Conservation (phyloP, 1,140 invertebrate genomes). For the Drosophila aff. region DNA sequence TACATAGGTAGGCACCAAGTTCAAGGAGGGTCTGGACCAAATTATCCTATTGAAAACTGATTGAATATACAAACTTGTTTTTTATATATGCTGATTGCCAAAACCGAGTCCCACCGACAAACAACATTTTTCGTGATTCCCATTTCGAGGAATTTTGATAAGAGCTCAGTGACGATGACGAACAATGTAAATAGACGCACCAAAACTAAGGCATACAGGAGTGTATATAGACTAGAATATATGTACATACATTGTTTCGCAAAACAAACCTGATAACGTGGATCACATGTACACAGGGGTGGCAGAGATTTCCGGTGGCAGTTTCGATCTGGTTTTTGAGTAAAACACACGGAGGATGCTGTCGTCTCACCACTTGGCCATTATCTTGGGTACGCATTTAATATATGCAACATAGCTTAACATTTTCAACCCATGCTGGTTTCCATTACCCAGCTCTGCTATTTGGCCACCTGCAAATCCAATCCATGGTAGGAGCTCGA, state of each 20-base stretch:
- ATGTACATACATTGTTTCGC: not conserved
- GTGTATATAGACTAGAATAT: not conserved
- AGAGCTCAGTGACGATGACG: slow-evolving; percentile 21
- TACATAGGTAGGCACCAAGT: too few species aligned
- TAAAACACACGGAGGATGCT: slow-evolving; percentile 40
- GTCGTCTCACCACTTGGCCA: slow-evolving; percentile 38
- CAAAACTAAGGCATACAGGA: not conserved
- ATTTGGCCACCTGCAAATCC: slow-evolving; percentile 31
- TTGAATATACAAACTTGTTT: not conserved
- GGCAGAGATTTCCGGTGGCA: slow-evolving; percentile 18
- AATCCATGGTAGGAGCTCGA: slow-evolving; percentile 5
- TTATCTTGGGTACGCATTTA: slow-evolving; percentile 46
- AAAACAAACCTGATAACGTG: slow-evolving; percentile 40
- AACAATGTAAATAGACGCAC: slow-evolving; percentile 24
- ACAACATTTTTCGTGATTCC: not conserved
- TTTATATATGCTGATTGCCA: not conserved
- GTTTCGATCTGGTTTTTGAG: slow-evolving; percentile 39
- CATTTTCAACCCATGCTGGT: not conserved
- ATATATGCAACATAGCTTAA: not conserved
- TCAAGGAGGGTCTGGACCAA: too few species aligned
- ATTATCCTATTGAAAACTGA: too few species aligned
- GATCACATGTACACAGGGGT: not conserved
- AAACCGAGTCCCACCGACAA: not conserved
- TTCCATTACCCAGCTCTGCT: slow-evolving; percentile 42
- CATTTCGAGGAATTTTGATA: slow-evolving; percentile 30